These are phyloP conservation scores for Plecotus auritus DNA, from an alignment of 2,113 vertebrate species.

Conservation along the genomic window DNA sequence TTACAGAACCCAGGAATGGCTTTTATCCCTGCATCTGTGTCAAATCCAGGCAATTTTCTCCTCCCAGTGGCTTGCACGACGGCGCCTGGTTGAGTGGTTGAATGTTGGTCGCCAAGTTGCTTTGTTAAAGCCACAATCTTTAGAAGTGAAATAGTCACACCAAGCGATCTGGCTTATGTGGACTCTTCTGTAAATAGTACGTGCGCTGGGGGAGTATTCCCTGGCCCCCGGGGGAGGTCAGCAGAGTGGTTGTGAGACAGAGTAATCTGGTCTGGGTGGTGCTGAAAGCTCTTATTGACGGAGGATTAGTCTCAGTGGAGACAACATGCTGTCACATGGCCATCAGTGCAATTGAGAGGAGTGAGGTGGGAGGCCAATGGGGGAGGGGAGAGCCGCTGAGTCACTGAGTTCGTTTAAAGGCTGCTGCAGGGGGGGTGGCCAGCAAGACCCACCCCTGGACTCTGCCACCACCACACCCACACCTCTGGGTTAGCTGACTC, in stretches of 20 bases:
- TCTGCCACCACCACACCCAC: not conserved
- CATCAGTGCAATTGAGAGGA: constrained; percentile 46
- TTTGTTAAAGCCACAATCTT: constrained; percentile 66
- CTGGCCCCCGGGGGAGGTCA: constrained; percentile 55
- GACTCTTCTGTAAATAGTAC: constrained; percentile 64
- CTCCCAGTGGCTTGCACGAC: not conserved
- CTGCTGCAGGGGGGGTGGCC: not conserved
- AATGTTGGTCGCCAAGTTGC: constrained; percentile 22
- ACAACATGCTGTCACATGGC: constrained; percentile 68
- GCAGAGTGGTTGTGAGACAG: constrained; percentile 70
- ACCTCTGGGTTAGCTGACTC: constrained; percentile 34
- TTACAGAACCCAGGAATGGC: not conserved
- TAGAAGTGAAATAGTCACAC: constrained; percentile 63
- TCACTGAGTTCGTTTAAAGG: constrained; percentile 68
- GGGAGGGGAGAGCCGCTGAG: constrained; percentile 57
- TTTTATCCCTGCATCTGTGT: not conserved
- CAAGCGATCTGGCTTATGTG: not conserved
- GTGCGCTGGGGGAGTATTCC: not conserved
- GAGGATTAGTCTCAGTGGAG: constrained; percentile 70
- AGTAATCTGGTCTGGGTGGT: constrained; percentile 70
- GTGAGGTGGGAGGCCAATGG: not conserved
- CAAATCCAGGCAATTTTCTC: not conserved
- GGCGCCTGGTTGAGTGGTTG: constrained; percentile 15
- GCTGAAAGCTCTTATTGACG: constrained; percentile 79
- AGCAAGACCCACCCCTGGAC: constrained; percentile 39